Conservation (phyloP, 2,888 invertebrate species). For the Drosophila mettleri region DNA sequence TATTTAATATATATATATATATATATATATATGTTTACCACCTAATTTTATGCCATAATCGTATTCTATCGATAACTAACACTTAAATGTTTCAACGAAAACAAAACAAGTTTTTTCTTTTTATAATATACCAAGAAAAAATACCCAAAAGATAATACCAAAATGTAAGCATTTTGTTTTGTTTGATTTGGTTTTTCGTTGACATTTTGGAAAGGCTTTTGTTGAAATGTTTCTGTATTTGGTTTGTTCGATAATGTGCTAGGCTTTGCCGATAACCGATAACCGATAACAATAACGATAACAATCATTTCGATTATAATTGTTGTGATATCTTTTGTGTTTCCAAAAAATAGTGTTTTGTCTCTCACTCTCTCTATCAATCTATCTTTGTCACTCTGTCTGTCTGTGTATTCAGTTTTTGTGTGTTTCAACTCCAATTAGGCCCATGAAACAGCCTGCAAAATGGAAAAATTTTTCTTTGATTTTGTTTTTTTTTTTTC, state of each 20-base stretch:
- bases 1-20: conserved; percentile 42
- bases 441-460: conserved; percentile 24
- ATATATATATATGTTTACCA: conserved; percentile 38
- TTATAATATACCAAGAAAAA: conserved; percentile 2
- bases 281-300: conserved; percentile 41
- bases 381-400: conserved; percentile 6
- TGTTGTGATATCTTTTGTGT: conserved; percentile 57
- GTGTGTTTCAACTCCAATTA: conserved; percentile 14
- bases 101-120: conserved; percentile 9
- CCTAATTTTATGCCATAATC: conserved; percentile 66
- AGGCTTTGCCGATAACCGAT: conserved; percentile 52
- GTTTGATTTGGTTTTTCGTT: conserved; percentile 19
- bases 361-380: conserved; percentile 2
- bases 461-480: conserved; percentile 14
- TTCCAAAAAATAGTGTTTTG: conserved; percentile 15
- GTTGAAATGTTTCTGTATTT: conserved; percentile 28
- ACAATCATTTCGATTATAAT: conserved; percentile 49
- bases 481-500: conserved; percentile 10
- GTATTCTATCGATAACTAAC: conserved; percentile 60
- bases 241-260: conserved; percentile 50
- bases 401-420: conserved; percentile 11
- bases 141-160: conserved; percentile 14
- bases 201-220: conserved; percentile 11
- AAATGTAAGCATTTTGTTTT: conserved; percentile 50
- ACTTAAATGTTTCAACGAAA: conserved; percentile 38